Conservation (phyloP, 2,797 vertebrate genomes). For the Peromyscus attwateri region DNA sequence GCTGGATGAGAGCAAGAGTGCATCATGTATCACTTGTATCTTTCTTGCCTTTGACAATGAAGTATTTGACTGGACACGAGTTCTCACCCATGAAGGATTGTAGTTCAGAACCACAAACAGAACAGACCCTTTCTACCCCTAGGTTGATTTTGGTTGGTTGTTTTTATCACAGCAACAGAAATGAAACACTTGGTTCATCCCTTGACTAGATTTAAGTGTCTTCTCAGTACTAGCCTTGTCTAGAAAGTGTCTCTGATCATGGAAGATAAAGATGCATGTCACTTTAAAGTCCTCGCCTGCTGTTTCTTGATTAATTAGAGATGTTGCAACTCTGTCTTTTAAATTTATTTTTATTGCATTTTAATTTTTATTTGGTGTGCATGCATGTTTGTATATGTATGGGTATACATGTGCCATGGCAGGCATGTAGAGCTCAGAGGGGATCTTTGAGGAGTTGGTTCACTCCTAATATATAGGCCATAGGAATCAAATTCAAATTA, state of each 20-base stretch:
- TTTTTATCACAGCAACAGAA: not conserved
- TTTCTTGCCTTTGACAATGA: not conserved
- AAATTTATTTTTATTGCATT: not conserved
- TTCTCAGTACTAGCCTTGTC: not conserved
- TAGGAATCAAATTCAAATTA: not conserved
- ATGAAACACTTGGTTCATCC: not conserved
- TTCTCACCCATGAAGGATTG: not conserved
- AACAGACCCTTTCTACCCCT: not conserved
- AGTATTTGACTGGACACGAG: not conserved
- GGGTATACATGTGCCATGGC: not conserved
- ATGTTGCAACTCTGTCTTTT: not conserved
- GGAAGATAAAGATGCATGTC: fast-evolving
- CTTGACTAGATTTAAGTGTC: not conserved
- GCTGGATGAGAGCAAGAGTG: not conserved
- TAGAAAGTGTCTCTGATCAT: not conserved
- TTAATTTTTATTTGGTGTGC: not conserved
- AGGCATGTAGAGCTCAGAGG: not conserved
- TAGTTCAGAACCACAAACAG: not conserved
- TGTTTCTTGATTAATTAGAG: not conserved
- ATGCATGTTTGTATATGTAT: not conserved
- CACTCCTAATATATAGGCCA: not conserved
- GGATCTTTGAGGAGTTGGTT: not conserved
- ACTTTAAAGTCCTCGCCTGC: no score
- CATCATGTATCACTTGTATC: not conserved
- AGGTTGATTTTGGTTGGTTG: not conserved